Percentiles rank a stretch among this genome's conserved stretches.
phyloP scores from a whole-genome alignment of 2,113 vertebrate species.

The Rostratula benghalensis region DNA sequence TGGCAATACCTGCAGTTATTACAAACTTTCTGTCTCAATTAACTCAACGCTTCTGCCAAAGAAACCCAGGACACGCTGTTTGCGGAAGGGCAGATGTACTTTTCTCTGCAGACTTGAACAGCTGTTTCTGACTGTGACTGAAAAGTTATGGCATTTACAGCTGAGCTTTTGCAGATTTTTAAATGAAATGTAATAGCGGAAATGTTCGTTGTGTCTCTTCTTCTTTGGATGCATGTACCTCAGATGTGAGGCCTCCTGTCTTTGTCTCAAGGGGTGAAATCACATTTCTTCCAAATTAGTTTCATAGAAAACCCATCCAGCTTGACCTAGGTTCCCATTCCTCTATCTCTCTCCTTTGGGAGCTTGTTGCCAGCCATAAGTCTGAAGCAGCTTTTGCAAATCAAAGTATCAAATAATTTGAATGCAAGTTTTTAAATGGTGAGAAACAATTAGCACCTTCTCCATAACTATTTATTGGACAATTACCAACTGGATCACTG shows the following conservation, averaged over 20 bases:
- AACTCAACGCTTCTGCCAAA: slow-evolving; percentile 37
- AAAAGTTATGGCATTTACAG: neutral
- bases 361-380: neutral
- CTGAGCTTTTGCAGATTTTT: slow-evolving; percentile 5
- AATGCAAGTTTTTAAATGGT: neutral
- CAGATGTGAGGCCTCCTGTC: neutral
- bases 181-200: neutral
- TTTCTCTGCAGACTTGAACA: neutral
- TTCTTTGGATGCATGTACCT: neutral
- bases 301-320: neutral
- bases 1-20: neutral
- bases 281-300: neutral
- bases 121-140: slow-evolving; percentile 12
- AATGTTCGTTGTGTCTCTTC: neutral
- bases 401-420: neutral
- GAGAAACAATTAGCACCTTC: neutral
- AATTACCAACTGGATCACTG: neutral
- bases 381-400: neutral
- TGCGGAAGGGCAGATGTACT: slow-evolving; percentile 11
- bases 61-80: neutral
- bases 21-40: slow-evolving; percentile 17
- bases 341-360: neutral
- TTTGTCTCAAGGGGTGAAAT: neutral
- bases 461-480: neutral
- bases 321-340: neutral